Evolutionary conservation across 2,888 invertebrate species (phyloP).

Genomic region (Hipparchia semele): DNA sequence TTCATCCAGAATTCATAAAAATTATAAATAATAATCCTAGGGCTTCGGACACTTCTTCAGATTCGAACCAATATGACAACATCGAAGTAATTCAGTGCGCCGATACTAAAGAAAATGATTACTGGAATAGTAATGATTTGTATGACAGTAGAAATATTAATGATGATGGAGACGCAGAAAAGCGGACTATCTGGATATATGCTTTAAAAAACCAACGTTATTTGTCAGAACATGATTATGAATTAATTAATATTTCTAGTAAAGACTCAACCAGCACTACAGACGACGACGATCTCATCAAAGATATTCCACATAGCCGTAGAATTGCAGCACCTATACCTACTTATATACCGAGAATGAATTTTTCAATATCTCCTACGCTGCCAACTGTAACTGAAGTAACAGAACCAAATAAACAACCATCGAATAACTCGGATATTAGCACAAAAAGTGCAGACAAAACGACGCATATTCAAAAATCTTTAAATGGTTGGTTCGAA

Average conservation of each 20-base stretch:
- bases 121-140: slow-evolving; percentile 43
- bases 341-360: slow-evolving; percentile 59
- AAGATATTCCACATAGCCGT: slow-evolving; percentile 19
- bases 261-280: slow-evolving; percentile 48
- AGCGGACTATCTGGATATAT: slow-evolving; percentile 67
- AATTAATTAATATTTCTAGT: slow-evolving; percentile 50
- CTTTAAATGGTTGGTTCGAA: slow-evolving; percentile 56
- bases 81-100: slow-evolving; percentile 45
- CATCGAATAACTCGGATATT: slow-evolving; percentile 40
- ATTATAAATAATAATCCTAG: slow-evolving; percentile 56
- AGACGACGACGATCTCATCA: slow-evolving; percentile 43
- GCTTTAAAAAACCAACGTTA: slow-evolving; percentile 65
- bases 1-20: slow-evolving; percentile 57
- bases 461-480: slow-evolving; percentile 40
- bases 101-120: slow-evolving; percentile 39
- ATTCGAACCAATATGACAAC: slow-evolving; percentile 44
- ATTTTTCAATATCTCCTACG: slow-evolving; percentile 53
- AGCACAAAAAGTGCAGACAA: slow-evolving; percentile 7
- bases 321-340: slow-evolving; percentile 63
- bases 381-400: slow-evolving; percentile 70
- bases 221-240: slow-evolving; percentile 54
- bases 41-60: slow-evolving; percentile 57
- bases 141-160: slow-evolving; percentile 48
- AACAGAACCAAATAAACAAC: slow-evolving; percentile 55
- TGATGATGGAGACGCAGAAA: slow-evolving; percentile 49